A percentile compares a stretch with the other conserved stretches of the same genome.
Conservation (phyloP, 2,113 vertebrate genomes). For the Lophotis ruficrista region DNA sequence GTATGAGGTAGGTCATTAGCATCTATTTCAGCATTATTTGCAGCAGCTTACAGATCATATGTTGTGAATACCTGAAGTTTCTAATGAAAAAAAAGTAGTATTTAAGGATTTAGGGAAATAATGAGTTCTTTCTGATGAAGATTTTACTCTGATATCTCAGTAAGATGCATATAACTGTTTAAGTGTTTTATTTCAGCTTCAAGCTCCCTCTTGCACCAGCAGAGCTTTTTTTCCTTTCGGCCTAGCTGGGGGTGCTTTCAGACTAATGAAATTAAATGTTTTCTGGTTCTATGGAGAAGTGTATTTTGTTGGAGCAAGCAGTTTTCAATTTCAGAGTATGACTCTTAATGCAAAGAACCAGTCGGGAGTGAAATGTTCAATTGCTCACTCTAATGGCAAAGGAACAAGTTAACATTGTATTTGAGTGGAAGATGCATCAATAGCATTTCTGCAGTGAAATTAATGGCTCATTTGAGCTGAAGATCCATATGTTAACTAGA, state of each 20-base stretch:
- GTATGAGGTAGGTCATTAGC: neutral
- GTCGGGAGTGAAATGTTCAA: constrained; percentile 56
- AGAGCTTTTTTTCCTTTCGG: neutral
- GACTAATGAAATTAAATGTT: constrained; percentile 8
- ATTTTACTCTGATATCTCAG: neutral
- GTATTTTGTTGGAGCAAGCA: constrained; percentile 43
- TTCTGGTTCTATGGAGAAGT: neutral
- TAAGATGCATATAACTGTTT: neutral
- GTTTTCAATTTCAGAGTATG: constrained; percentile 28
- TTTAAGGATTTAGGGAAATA: neutral
- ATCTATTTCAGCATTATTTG: neutral
- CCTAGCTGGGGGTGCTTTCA: neutral
- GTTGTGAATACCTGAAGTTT: neutral
- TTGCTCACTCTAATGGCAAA: constrained; percentile 42
- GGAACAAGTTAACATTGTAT: constrained; percentile 57
- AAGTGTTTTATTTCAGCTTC: neutral
- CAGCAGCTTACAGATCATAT: neutral
- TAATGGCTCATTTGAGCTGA: constrained; percentile 57
- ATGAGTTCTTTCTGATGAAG: neutral
- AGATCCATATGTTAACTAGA: constrained; percentile 62
- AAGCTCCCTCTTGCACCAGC: neutral
- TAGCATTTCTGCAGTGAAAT: constrained; percentile 61
- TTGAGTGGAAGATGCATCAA: constrained; percentile 64
- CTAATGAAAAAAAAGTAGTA: neutral
- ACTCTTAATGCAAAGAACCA: constrained; percentile 22